Percentiles rank a stretch among this genome's conserved stretches.
Conservation (phyloP, 30 jellyfish, hydroid and myxozoan genomes). For the Haliclystus octoradiatus region DNA sequence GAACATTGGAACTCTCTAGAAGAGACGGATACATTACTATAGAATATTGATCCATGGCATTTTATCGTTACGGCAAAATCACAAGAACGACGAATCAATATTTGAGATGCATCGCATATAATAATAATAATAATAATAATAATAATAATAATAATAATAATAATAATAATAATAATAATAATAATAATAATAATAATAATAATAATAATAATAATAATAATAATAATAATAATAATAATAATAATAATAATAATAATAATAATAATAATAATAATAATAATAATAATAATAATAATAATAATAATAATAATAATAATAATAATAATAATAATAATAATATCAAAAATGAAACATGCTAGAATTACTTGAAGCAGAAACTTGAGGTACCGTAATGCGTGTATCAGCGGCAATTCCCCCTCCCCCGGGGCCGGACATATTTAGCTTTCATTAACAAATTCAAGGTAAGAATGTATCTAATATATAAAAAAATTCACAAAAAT, state of each 20-base stretch:
- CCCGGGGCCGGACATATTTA: too few species aligned
- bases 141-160: too few species aligned
- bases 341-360: too few species aligned
- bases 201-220: not conserved
- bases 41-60: not conserved
- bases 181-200: not conserved
- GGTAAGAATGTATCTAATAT: too few species aligned
- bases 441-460: too few species aligned
- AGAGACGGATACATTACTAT: not conserved
- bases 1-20: not conserved
- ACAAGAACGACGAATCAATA: not conserved
- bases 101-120: not conserved
- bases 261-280: not conserved
- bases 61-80: not conserved
- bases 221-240: not conserved
- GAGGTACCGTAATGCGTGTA: not conserved
- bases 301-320: not conserved
- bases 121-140: too few species aligned
- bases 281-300: not conserved
- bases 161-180: not conserved
- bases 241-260: not conserved
- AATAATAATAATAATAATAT: not conserved
- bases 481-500: not conserved
- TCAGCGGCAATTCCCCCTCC: not conserved
- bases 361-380: not conserved